A percentile compares a stretch with the other conserved stretches of the same genome.
phyloP scores from a whole-genome alignment of 2,113 vertebrate species.

The Oxyura jamaicensis region DNA sequence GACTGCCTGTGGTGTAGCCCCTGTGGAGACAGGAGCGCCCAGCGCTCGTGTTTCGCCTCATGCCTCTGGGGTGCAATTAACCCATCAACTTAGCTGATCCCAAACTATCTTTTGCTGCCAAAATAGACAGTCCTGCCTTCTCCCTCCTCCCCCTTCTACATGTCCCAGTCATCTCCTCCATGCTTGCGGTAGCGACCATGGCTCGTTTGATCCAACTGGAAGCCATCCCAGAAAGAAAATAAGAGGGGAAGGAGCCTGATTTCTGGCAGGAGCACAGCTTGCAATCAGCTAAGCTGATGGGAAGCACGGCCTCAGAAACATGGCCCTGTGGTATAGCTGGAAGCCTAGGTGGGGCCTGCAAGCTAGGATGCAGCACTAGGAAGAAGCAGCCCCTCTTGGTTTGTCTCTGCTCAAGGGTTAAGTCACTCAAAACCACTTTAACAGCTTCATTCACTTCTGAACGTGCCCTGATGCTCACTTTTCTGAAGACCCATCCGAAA shows the following conservation, averaged over 20 bases:
- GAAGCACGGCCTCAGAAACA: neutral
- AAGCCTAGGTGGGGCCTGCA: neutral
- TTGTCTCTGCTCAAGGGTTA: neutral
- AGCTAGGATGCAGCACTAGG: neutral
- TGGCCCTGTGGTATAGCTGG: neutral
- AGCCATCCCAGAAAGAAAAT: neutral
- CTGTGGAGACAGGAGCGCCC: no score
- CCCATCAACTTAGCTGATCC: neutral
- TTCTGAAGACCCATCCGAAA: neutral
- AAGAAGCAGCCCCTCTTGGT: neutral
- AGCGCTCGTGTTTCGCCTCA: neutral
- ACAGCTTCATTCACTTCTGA: neutral
- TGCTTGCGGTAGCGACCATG: neutral
- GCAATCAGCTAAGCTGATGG: neutral
- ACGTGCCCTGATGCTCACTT: accelerated
- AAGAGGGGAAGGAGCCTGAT: neutral
- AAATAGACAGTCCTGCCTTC: neutral
- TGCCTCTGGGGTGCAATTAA: neutral
- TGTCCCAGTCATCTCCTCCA: neutral
- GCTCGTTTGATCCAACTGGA: neutral
- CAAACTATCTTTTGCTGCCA: neutral
- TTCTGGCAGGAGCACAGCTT: neutral
- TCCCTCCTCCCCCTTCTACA: neutral
- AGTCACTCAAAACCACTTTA: neutral
- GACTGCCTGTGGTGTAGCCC: neutral